Base-by-base conservation (phyloP, 1,140 invertebrate genomes). In the Zaprionus ghesquierei region DNA sequence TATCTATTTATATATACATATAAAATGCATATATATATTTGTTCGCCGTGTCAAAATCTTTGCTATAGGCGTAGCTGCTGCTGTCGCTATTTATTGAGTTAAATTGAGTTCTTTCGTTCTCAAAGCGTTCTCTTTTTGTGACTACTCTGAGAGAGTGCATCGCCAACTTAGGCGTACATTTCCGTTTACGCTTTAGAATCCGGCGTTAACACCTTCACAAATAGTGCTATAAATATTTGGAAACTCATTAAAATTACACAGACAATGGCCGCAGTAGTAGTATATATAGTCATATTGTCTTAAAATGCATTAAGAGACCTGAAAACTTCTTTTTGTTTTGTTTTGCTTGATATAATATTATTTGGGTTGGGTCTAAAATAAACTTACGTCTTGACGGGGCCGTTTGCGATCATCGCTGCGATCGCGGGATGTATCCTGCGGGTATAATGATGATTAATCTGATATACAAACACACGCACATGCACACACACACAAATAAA, bases 381-480 rank as follows among this genome's bases (percentile, higher is more conserved):
- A 74, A 91, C 90, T 91, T 91, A 91, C 90, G 69, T 91, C 90
- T 84, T 79, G 68, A 29, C 90, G 84, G 5, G 81, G 77, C 35
- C 90, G 81, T 59, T 91, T 91, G 23, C 81, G 77, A 44, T 91
- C 90, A 78, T 89, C 81, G 25, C 35, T 77, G 20, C 90, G 86
- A 71, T 91, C 90, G 15, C 90, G 81, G 4, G 90, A 86, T 1
- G 81, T 71, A 60, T 91, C 90, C 90, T 91, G 49, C 59, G 27
- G 41, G 15, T n/a, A 35, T 41, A 18, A 29, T 46, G 12, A 41
- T 18, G 10, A 23, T 23, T 38, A 61, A 33, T 29, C 20, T 27
- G 1, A 49, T 18, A 31, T 31, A 31, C 29, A 31, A 10, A 31
- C 29, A 31, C 29, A 12, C 49, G n/a, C n/a, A 54, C 20, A 18